These are phyloP conservation scores for Episyrphus balteatus DNA, from an alignment of 1,140 invertebrate genomes.

Conservation along the genomic window DNA sequence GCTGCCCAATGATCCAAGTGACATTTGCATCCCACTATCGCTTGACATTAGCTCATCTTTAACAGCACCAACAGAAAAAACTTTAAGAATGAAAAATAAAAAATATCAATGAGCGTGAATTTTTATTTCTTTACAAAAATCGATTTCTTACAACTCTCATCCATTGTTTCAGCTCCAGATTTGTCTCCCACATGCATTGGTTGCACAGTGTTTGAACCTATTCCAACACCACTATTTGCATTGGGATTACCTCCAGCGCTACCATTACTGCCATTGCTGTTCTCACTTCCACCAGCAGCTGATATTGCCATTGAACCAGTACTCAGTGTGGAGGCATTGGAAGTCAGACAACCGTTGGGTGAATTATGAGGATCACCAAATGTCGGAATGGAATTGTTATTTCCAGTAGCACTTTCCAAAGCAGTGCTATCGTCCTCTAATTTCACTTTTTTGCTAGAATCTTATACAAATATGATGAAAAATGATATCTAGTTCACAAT, in stretches of 20 bases:
- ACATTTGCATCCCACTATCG: too few relatives aligned
- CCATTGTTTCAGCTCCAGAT: not conserved
- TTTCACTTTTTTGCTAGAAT: not conserved
- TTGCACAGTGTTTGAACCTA: not conserved
- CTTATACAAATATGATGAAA: too few relatives aligned
- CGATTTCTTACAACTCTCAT: not conserved
- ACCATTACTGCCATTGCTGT: not conserved
- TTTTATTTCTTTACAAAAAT: not conserved
- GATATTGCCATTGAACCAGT: not conserved
- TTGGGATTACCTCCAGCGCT: not conserved
- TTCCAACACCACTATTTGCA: not conserved
- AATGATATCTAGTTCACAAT: too few relatives aligned
- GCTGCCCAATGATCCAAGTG: conserved; percentile 17
- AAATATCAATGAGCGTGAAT: too few relatives aligned
- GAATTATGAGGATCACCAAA: not conserved
- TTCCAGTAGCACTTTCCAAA: not conserved
- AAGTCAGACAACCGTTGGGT: not conserved
- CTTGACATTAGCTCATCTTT: conserved; percentile 21
- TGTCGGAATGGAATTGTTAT: not conserved
- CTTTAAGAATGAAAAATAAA: not conserved
- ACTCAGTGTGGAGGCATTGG: not conserved
- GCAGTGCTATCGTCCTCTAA: not conserved
- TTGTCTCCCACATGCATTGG: not conserved
- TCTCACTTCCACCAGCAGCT: not conserved
- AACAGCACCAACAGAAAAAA: conserved; percentile 3